Conservation (phyloP, 2,888 invertebrate genomes). For the Stegophylla sp. region DNA sequence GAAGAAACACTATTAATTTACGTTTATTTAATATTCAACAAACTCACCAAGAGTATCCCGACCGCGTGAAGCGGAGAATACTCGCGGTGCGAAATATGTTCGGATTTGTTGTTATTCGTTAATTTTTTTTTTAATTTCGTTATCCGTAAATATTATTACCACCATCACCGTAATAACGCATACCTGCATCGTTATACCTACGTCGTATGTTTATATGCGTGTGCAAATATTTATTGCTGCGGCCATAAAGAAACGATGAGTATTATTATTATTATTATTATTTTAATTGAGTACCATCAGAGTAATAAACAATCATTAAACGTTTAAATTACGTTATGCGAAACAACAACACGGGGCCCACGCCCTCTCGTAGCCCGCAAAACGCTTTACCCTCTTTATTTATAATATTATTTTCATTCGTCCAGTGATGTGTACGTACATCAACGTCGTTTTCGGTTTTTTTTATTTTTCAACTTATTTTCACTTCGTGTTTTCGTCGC, state of each 20-base stretch:
- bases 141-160: background rate
- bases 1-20: too few relatives aligned
- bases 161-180: too few relatives aligned
- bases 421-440: too few relatives aligned
- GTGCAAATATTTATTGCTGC: slow-evolving; percentile 16
- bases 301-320: slow-evolving; percentile 40
- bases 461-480: too few relatives aligned
- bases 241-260: slow-evolving; percentile 21
- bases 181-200: background rate
- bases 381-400: slow-evolving; percentile 10
- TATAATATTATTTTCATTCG: too few relatives aligned
- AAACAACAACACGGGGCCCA: background rate
- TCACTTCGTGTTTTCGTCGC: too few relatives aligned
- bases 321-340: slow-evolving; percentile 10
- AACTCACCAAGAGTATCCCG: too few relatives aligned
- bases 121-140: background rate
- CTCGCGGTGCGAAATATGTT: too few relatives aligned
- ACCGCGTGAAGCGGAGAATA: too few relatives aligned
- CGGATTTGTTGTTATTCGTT: background rate
- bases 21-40: too few relatives aligned
- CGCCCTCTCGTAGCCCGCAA: background rate
- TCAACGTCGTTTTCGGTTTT: background rate
- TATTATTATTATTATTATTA: background rate
- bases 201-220: background rate
- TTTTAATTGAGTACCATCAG: slow-evolving; percentile 32